These are phyloP conservation scores for Drosophila albomicans DNA, from an alignment of 1,140 invertebrate genomes.

Conservation along the genomic window DNA sequence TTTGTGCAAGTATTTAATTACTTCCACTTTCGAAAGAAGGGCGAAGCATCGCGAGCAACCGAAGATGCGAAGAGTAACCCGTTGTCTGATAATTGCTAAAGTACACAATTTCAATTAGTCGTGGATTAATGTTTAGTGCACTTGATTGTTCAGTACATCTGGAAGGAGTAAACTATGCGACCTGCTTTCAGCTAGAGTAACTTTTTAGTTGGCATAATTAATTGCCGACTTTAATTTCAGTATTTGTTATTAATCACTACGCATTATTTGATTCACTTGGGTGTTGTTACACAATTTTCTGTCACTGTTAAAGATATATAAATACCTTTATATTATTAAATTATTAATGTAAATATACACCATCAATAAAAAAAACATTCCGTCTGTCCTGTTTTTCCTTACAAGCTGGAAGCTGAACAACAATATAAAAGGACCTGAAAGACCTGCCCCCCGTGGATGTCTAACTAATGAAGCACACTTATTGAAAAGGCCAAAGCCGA, in stretches of 20 bases:
- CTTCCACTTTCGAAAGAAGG: conserved; percentile 28
- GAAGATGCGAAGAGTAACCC: conserved; percentile 1
- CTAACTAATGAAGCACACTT: conserved; percentile 34
- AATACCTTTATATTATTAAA: neutral
- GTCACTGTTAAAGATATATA: neutral
- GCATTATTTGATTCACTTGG: neutral
- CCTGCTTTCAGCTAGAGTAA: neutral
- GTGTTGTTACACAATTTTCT: neutral
- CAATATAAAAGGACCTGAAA: neutral
- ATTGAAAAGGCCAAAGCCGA: conserved; percentile 37
- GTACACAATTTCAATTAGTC: conserved; percentile 60
- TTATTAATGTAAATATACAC: neutral
- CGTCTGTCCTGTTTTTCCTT: neutral
- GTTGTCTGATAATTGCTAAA: conserved; percentile 57
- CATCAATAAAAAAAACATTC: neutral
- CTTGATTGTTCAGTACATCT: conserved; percentile 27
- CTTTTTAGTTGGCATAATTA: neutral
- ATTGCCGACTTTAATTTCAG: neutral
- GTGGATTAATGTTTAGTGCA: conserved; percentile 56
- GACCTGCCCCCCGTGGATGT: conserved; percentile 23
- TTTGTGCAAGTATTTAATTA: conserved; percentile 47
- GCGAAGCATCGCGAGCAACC: neutral
- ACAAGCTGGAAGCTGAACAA: neutral
- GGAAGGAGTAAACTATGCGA: neutral
- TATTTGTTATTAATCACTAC: neutral